Evolutionary conservation across 2,888 invertebrate species (phyloP), one percentile per base, ranked within the genome.

Genomic region (Eumacrocentrus americanus): DNA sequence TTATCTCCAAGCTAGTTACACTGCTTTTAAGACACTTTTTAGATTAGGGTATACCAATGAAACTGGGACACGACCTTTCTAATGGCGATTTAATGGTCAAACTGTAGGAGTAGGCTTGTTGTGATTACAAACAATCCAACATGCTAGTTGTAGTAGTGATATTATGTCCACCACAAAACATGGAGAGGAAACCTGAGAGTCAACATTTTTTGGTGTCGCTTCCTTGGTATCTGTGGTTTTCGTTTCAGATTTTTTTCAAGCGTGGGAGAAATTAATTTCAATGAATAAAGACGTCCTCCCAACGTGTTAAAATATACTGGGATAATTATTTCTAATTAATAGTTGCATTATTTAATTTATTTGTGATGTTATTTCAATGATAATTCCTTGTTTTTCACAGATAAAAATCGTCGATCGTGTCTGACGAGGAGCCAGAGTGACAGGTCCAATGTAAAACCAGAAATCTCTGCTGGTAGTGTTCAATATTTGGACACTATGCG

Each of bases 401-500:
- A 64, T 14, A 48, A 50, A 22, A 69, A 34, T 20, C 61, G 68
- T 47, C 67, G 67, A 55, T 65, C 75, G 6, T 67, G 62, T 2
- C 68, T 82, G 11, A 77, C 75, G 34, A 75, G 82, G 34, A 82
- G 82, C 56, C 79, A 81, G 59, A 82, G 81, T 70, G 82, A 82
- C n/a, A 71, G 86, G 81, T 77, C 82, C 79, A 65, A 70, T 80
- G 60, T 79, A 74, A 64, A 80, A 80, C 64, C 82, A 73, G 67
- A 78, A 81, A 66, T 81, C 73, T 74, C 84, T 81, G 82, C 75
- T 9, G 82, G 82, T 11, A 83, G 86, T 52, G 86, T 89, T 7
- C 84, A 84, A 62, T 91, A 91, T 78, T 84, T 89, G 76, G 94
- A 94, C 79, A 93, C 93, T 22, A 94, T 93, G 90, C 90, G 93